Evolutionary conservation across 2,888 invertebrate species (phyloP), one percentile per base, ranked within the genome.

Genomic region (Octodonta nipae): DNA sequence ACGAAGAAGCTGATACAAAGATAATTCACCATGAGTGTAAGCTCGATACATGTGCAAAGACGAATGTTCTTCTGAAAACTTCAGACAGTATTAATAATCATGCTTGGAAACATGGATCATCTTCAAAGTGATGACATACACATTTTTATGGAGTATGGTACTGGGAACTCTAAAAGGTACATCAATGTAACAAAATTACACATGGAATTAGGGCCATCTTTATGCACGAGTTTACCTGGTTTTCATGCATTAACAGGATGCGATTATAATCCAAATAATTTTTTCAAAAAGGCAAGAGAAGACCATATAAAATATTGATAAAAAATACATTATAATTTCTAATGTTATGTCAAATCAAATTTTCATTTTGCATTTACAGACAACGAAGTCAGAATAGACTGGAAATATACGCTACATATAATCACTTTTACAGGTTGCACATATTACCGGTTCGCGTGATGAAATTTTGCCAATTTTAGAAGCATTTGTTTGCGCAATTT

Each of bases 161-260:
- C 20, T 13, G 27, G 5, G 4, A 42, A 40, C 29, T 15, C 24
- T 20, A 34, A 28, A 30, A 10, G 33, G 33, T 22, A n/a, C 12
- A 33, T 43, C 13, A 40, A 41, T 36, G 15, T 44, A 1, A 33
- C 37, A 5, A 13, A 39, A 15, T 29, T 39, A 10, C 26, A 32
- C 13, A 34, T 12, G n/a, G 34, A 44, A 42, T 31, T 43, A 28
- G 39, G 39, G 14, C 38, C 30, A 11, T 11, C 33, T n/a, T 6
- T 42, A 24, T 41, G 34, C 30, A 2, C 25, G 14, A 39, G 39
- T 30, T 40, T 43, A 34, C 41, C 41, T 3, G 45, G 37, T n/a
- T 44, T 44, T 33, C 42, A 44, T 20, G 37, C 43, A 6, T 2
- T 42, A 2, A 42, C 42, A 4, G 39, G 40, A 11, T 45, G 43